phyloP scores from a whole-genome alignment of 2,888 invertebrate genomes.

The Drosophila multiciliata region DNA sequence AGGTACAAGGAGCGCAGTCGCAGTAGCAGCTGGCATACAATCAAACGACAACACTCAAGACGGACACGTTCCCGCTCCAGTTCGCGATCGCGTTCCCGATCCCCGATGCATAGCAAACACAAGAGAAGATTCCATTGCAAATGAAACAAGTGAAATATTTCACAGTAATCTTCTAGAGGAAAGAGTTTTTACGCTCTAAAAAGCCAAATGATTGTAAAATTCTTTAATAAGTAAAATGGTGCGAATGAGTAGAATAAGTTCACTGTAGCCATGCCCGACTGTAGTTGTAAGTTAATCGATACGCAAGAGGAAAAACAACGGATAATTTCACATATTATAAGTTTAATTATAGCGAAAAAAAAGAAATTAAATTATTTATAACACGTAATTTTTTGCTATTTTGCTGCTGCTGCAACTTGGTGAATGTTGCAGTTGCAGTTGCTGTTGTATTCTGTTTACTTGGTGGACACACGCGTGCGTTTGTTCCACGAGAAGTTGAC shows the following conservation, averaged over 20 bases:
- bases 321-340: constrained; percentile 9
- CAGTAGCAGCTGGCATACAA: constrained; percentile 17
- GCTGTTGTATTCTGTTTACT: constrained; percentile 87
- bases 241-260: background rate
- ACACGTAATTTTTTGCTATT: constrained; percentile 26
- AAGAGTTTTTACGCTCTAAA: background rate
- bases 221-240: background rate
- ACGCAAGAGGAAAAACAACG: too few relatives aligned
- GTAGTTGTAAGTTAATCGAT: background rate
- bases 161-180: background rate
- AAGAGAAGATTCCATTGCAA: constrained; percentile 10
- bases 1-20: constrained; percentile 8
- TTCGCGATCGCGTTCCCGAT: background rate
- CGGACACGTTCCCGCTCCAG: background rate
- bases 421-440: background rate
- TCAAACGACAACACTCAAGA: background rate
- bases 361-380: constrained; percentile 34
- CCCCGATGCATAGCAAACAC: constrained; percentile 9
- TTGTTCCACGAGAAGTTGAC: constrained; percentile 98
- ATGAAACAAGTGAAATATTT: constrained; percentile 1
- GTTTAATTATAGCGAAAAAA: constrained; percentile 35
- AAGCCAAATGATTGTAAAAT: background rate
- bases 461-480: constrained; percentile 97
- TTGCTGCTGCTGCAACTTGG: background rate
- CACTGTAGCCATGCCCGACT: background rate